These are phyloP conservation scores for Bradypodion pumilum DNA, from an alignment of 2,797 vertebrate species.

Conservation along the genomic window DNA sequence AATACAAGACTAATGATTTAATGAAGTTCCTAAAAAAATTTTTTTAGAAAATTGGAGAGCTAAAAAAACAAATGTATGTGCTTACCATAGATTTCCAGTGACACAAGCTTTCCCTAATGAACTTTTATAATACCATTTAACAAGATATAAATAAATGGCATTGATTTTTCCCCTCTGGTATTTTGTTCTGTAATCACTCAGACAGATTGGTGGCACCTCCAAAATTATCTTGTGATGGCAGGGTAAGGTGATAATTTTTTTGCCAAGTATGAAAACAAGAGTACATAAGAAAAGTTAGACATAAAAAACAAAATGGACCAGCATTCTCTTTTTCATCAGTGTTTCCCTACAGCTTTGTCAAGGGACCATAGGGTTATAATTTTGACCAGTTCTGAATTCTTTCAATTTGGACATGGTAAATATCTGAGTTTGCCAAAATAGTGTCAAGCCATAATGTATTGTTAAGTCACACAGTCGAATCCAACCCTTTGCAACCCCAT, in stretches of 20 bases:
- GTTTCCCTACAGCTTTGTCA: background rate
- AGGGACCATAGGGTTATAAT: background rate
- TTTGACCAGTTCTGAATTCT: background rate
- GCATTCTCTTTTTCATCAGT: background rate
- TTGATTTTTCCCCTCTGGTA: conserved; percentile 12
- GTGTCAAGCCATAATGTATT: background rate
- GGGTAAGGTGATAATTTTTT: background rate
- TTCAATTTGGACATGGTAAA: background rate
- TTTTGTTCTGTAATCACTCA: conserved; percentile 9
- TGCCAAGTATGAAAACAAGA: background rate
- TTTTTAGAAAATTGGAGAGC: conserved; percentile 18
- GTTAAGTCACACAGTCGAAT: too few relatives aligned
- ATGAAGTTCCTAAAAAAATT: conserved; percentile 43
- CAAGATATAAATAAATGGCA: background rate
- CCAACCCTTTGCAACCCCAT: too few relatives aligned
- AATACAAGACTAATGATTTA: conserved; percentile 13
- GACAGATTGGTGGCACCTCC: background rate
- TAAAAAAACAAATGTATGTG: conserved; percentile 18
- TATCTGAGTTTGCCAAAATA: background rate
- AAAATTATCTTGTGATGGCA: background rate
- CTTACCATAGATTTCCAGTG: background rate
- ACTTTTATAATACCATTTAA: background rate
- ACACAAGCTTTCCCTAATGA: background rate
- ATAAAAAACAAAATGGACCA: background rate
- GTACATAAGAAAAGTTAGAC: background rate